Conservation (phyloP, 1,140 invertebrate species). For the Hestina assimilis region DNA sequence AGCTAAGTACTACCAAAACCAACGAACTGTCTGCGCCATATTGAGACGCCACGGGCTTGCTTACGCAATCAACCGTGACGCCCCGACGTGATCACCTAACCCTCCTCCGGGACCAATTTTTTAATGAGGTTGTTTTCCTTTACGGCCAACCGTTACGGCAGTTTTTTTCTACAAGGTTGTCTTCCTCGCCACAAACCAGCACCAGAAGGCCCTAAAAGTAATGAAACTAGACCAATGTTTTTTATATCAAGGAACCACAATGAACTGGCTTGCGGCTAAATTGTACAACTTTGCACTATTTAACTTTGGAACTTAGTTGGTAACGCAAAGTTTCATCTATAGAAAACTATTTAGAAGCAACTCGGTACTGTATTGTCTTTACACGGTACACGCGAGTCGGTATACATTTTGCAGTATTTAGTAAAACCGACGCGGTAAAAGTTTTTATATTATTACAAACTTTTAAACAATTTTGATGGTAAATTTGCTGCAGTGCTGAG, state of each 20-base stretch:
- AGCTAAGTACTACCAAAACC: too few relatives aligned
- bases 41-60: too few relatives aligned
- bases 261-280: conserved; percentile 49
- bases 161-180: too few relatives aligned
- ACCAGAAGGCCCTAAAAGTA: too few relatives aligned
- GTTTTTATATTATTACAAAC: neutral
- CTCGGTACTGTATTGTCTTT: conserved; percentile 36
- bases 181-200: too few relatives aligned
- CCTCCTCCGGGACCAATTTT: too few relatives aligned
- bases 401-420: conserved; percentile 8
- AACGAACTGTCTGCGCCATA: too few relatives aligned
- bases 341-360: conserved; percentile 42
- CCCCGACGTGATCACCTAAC: too few relatives aligned
- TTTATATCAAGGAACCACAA: conserved; percentile 45
- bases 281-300: conserved; percentile 62
- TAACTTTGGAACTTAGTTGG: conserved; percentile 54
- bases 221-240: conserved; percentile 35
- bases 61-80: too few relatives aligned
- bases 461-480: neutral
- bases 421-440: neutral
- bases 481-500: too few relatives aligned
- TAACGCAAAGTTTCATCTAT: conserved; percentile 33
- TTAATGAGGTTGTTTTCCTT: too few relatives aligned
- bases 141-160: too few relatives aligned
- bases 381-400: conserved; percentile 5